Percentiles rank a stretch among this genome's conserved stretches.
Evolutionary conservation across 2,888 invertebrate genomes (phyloP).

Genomic region (Drosophila mimetica): DNA sequence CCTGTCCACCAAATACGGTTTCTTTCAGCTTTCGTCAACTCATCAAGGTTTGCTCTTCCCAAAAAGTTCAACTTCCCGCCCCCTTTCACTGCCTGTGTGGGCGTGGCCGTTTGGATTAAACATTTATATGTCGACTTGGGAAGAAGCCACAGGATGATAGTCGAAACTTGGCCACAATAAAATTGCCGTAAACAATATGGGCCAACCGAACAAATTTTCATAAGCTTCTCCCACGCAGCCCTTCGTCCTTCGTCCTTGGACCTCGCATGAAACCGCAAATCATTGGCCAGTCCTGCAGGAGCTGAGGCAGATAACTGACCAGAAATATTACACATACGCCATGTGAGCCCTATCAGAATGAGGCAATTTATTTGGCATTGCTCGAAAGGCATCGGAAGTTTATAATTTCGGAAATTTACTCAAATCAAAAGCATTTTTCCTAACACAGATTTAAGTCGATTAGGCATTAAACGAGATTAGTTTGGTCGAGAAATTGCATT

Average conservation of each 20-base stretch:
- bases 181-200: slow-evolving; percentile 60
- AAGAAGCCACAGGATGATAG: slow-evolving; percentile 39
- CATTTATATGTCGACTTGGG: slow-evolving; percentile 17
- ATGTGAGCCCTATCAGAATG: slow-evolving; percentile 8
- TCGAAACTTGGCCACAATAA: slow-evolving; percentile 56
- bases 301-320: slow-evolving; percentile 5
- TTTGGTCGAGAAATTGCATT: slow-evolving; percentile 2
- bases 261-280: slow-evolving; percentile 29
- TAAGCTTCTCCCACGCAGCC: slow-evolving; percentile 19
- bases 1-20: slow-evolving; percentile 3
- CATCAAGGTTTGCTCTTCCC: slow-evolving; percentile 54
- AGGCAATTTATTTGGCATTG: not conserved
- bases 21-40: slow-evolving; percentile 53
- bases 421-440: slow-evolving; percentile 1
- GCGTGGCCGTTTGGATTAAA: slow-evolving; percentile 21
- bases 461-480: slow-evolving; percentile 12
- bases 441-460: not conserved
- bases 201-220: slow-evolving; percentile 30
- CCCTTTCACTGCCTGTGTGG: slow-evolving; percentile 3
- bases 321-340: slow-evolving; percentile 41
- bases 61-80: slow-evolving; percentile 6
- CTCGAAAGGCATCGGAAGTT: slow-evolving; percentile 15
- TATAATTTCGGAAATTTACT: slow-evolving; percentile 18
- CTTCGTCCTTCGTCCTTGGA: not conserved
- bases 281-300: slow-evolving; percentile 21